Base-by-base conservation (phyloP, 2,888 invertebrate species). In the Drosophila cracens region DNA sequence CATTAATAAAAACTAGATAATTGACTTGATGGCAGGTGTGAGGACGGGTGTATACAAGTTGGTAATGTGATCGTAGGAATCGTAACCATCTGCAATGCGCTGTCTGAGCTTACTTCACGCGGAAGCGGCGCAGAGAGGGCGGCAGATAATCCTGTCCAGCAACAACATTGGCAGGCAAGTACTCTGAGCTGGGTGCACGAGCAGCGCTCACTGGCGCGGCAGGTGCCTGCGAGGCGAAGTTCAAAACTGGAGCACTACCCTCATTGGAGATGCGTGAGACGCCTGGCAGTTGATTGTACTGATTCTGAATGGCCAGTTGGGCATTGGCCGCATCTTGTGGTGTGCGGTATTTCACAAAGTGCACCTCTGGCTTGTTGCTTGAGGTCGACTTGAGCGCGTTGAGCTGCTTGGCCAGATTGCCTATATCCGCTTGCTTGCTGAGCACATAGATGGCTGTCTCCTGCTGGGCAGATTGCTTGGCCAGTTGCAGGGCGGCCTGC, bases 391-490 rank as follows among this genome's bases (percentile, higher is more conserved):
- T 85, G 31, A 90, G 75, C 29, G 73, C 81, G 46, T 91, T 86
- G 59, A 92, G 75, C 74, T 91, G 90, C 7, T 91, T 81, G 40
- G 91, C 87, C 66, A 92, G 73, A 48, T 86, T 82, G 51, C 83
- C 70, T 36, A 87, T 80, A 67, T 92, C 92, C 1, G 89, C 72
- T 61, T 92, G 89, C 72, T 92, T 92, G 79, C 81, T 86, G 11
- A 92, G 84, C 31, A 92, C 92, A 78, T 92, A 92, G 60, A 92
- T 92, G 58, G 92, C 92, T 5, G 92, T 92, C 62, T 89, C 84
- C 61, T 92, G 88, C 65, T 92, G 91, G 31, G 81, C 79, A 0
- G 91, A 87, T 54, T 90, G 87, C 64, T 83, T 90, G 69, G 90
- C 92, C 70, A 92, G 64, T 43, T 84, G 84, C 11, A 92, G 79